Conservation (phyloP, 2,888 invertebrate species). For the Oxycera nigricornis region DNA sequence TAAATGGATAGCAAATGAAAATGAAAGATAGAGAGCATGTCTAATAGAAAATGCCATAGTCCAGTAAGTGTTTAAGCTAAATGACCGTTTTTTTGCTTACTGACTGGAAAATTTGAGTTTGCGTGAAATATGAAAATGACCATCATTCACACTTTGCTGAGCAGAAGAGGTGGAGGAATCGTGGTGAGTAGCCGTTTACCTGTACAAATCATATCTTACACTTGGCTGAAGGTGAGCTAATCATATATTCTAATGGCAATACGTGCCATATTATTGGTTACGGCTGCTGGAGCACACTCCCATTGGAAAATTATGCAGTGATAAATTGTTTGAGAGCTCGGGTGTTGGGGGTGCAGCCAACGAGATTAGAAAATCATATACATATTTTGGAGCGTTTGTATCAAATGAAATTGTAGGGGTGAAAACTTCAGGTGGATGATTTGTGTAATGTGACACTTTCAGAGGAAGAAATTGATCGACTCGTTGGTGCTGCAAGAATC, state of each 20-base stretch:
- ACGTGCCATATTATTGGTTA: conserved; percentile 4
- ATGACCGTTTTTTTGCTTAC: conserved; percentile 47
- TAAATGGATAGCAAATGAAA: neutral
- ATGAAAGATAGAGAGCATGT: conserved; percentile 13
- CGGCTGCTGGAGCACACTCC: conserved; percentile 28
- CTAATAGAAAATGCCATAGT: conserved; percentile 23
- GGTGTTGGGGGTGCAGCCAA: too few species aligned
- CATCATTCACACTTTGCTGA: conserved; percentile 26
- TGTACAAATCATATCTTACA: conserved; percentile 36
- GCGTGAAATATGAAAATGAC: conserved; percentile 47
- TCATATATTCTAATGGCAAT: neutral
- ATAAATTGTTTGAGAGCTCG: too few species aligned
- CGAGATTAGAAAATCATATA: too few species aligned
- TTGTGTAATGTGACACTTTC: too few species aligned
- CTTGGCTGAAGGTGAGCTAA: conserved; percentile 39
- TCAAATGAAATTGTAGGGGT: too few species aligned
- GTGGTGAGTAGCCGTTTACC: neutral
- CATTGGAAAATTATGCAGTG: too few species aligned
- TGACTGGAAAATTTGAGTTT: conserved; percentile 46
- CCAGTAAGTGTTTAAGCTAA: conserved; percentile 35
- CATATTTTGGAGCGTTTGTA: too few species aligned
- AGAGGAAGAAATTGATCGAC: too few species aligned
- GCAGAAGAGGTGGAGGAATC: neutral
- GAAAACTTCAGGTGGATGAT: too few species aligned
- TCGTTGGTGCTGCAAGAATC: too few species aligned